Conservation (phyloP, 2,888 invertebrate species). For the Ephialtes manifestator region DNA sequence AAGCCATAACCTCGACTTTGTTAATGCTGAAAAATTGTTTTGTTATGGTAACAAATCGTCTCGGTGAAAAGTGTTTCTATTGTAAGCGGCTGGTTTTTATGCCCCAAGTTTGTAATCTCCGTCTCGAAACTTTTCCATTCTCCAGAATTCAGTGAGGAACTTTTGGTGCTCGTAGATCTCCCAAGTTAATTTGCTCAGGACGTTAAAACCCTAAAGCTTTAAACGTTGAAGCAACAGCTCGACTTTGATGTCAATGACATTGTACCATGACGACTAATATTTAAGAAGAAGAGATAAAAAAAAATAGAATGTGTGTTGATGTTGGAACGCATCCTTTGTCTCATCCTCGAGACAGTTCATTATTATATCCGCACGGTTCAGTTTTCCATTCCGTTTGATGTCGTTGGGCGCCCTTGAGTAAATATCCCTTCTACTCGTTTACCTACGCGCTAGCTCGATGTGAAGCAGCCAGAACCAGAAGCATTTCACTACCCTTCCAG, state of each 20-base stretch:
- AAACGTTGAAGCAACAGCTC: neutral
- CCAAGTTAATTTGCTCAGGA: neutral
- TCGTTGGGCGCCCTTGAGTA: slow-evolving; percentile 73
- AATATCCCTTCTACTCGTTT: slow-evolving; percentile 75
- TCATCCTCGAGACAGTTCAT: slow-evolving; percentile 74
- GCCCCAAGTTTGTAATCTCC: too few species aligned
- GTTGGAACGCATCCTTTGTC: slow-evolving; percentile 66
- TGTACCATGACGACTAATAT: neutral
- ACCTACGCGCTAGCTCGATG: slow-evolving; percentile 62
- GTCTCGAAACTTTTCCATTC: neutral
- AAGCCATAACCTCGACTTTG: neutral
- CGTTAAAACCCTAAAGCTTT: neutral
- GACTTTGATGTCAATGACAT: neutral
- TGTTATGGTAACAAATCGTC: too few species aligned
- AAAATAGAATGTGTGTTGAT: neutral
- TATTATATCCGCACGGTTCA: slow-evolving; percentile 71
- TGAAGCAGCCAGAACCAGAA: slow-evolving; percentile 26
- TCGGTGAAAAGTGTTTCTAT: too few species aligned
- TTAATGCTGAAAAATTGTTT: too few species aligned
- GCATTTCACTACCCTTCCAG: slow-evolving; percentile 22
- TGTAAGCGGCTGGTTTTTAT: too few species aligned
- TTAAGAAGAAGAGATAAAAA: neutral
- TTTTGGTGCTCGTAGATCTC: neutral
- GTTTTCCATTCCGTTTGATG: slow-evolving; percentile 78
- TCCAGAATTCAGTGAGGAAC: neutral